Evolutionary conservation across 2,888 invertebrate species (phyloP), one percentile per base, ranked within the genome.

Genomic region (Drosophila paranaensis): DNA sequence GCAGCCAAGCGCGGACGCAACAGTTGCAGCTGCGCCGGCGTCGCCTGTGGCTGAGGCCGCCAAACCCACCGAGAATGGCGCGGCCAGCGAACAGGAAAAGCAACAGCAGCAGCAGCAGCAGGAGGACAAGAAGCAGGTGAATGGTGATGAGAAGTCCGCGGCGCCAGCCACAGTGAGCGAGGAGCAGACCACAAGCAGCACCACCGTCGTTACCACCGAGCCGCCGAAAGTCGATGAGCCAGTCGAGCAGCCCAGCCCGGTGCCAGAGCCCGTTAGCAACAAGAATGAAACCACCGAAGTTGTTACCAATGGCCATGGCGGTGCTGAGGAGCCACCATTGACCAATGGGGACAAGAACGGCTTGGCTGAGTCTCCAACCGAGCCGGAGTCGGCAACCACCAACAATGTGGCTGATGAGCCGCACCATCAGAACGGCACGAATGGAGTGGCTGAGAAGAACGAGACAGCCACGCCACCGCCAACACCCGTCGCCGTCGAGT

Each of bases 321-420:
- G 70, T 30, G 48, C 74, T 55, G 76, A 42, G 14, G 63, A 63
- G 61, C 48, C 60, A 30, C 89, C 65, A 14, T 68, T 81, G 67
- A 82, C 79, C 66, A 85, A 81, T 63, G 77, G 89, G 70, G 90
- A 93, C 92, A 88, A 92, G 37, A 90, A 90, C 56, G 76, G 92
- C 39, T 71, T 79, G 70, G 72, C 74, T 43, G 90, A 79, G 27
- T 74, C 84, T 10, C 80, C 88, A 33, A 74, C 75, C 57, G 90
- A 88, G 56, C 77, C 84, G 65, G 76, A 82, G 64, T 76, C 77
- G 67, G 43, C 55, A 51, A 33, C 46, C 46, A 33, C 40, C 62
- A 75, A 53, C 71, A 78, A 72, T 61, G 76, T 60, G 37, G 85
- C 73, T 56, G 81, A 78, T 42, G 89, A 87, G 57, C 68, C 83